Conservation (phyloP, 2,797 vertebrate genomes). For the Melanotaenia nigrans region DNA sequence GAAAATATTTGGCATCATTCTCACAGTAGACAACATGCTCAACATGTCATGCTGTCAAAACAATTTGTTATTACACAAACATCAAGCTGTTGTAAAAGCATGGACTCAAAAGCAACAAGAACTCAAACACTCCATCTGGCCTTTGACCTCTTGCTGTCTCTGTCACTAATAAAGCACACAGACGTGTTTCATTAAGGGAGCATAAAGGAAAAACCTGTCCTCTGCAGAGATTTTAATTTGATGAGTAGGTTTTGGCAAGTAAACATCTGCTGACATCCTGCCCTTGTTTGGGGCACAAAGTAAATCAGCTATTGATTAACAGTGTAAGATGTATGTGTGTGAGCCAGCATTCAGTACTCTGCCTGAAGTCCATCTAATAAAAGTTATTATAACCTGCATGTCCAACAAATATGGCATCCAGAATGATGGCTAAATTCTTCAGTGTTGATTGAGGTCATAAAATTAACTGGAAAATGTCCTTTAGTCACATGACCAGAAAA, state of each 20-base stretch:
- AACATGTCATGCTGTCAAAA: neutral
- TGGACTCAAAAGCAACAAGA: neutral
- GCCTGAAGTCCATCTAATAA: constrained; percentile 45
- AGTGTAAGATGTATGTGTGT: neutral
- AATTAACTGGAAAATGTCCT: constrained; percentile 48
- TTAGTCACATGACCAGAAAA: constrained; percentile 52
- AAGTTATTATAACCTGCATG: constrained; percentile 55
- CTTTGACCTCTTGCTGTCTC: constrained; percentile 17
- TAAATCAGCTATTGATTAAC: constrained; percentile 61
- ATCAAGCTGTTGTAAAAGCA: constrained; percentile 8
- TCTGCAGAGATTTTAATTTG: constrained; percentile 44
- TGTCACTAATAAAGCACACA: neutral
- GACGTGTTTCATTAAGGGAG: constrained; percentile 34
- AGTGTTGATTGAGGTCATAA: constrained; percentile 51
- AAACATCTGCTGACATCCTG: constrained; percentile 47
- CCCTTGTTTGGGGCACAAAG: constrained; percentile 62
- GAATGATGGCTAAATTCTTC: constrained; percentile 49
- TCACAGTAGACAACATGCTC: neutral
- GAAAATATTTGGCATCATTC: constrained; percentile 9
- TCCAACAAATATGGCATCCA: constrained; percentile 39
- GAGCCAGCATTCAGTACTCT: constrained; percentile 11
- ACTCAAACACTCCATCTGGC: neutral
- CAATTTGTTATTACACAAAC: neutral
- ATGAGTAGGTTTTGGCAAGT: constrained; percentile 52
- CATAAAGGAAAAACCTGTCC: constrained; percentile 13